Conservation (phyloP, 2,797 vertebrate genomes). For the Adelosebastes latens region DNA sequence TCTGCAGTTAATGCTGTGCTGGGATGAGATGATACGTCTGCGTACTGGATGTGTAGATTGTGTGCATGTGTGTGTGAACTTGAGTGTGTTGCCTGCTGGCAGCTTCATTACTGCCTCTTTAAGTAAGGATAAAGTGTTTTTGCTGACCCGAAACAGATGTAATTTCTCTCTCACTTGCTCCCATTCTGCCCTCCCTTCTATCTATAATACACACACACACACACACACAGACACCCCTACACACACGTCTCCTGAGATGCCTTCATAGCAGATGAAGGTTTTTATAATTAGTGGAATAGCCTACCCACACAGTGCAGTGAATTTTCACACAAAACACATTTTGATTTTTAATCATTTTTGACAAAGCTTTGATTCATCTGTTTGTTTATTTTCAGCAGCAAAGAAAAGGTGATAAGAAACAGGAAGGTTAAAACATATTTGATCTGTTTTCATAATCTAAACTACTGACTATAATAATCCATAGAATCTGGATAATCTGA, state of each 20-base stretch:
- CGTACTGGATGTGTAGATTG: background rate
- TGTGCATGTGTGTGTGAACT: background rate
- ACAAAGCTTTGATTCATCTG: constrained; percentile 9
- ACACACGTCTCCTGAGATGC: constrained; percentile 48
- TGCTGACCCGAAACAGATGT: constrained; percentile 70
- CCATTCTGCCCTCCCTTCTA: constrained; percentile 28
- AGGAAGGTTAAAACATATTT: background rate
- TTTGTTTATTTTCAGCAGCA: constrained; percentile 10
- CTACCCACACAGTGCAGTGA: constrained; percentile 16
- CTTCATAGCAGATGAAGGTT: constrained; percentile 51
- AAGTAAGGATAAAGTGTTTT: constrained; percentile 45
- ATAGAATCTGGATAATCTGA: background rate
- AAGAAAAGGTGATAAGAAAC: background rate
- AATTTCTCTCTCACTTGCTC: constrained; percentile 21
- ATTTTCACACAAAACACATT: constrained; percentile 9
- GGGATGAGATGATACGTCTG: constrained; percentile 12
- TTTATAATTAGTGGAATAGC: constrained; percentile 44
- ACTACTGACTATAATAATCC: background rate
- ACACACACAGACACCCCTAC: background rate
- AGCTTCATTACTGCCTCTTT: constrained; percentile 43
- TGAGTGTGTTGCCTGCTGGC: constrained; percentile 7
- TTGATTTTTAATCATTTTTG: background rate
- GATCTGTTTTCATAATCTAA: background rate
- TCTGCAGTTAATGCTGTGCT: constrained; percentile 4
- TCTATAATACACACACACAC: background rate